A percentile compares a stretch with the other conserved stretches of the same genome.
Evolutionary conservation across 2,797 vertebrate species (phyloP).

Genomic region (Siniperca undulata): DNA sequence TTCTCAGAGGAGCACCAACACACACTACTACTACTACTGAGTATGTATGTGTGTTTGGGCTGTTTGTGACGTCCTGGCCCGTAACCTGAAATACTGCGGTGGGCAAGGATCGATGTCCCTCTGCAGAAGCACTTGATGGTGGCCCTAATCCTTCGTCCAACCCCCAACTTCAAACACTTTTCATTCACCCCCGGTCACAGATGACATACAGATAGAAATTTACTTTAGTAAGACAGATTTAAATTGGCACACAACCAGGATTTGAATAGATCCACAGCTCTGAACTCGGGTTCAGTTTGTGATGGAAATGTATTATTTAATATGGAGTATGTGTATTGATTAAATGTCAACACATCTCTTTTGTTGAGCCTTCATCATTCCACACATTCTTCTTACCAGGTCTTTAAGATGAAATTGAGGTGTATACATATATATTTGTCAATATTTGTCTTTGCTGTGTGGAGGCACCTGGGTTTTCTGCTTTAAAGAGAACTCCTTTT

Average conservation of each 20-base stretch:
- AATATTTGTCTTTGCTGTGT: conserved; percentile 40
- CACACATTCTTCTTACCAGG: conserved; percentile 47
- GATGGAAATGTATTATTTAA: conserved; percentile 42
- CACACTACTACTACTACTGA: neutral
- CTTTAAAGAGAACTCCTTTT: conserved; percentile 9
- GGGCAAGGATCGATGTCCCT: conserved; percentile 86
- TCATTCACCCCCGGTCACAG: conserved; percentile 1
- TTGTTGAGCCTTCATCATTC: conserved; percentile 54
- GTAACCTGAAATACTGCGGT: conserved; percentile 84
- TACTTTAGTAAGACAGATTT: conserved; percentile 18
- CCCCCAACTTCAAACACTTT: conserved; percentile 57
- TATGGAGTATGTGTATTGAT: conserved; percentile 24
- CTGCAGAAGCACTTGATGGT: conserved; percentile 68
- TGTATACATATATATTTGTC: conserved; percentile 15
- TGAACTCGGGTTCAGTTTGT: conserved; percentile 16
- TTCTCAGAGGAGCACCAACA: conserved; percentile 80
- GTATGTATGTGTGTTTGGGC: conserved; percentile 69
- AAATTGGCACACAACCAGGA: conserved; percentile 30
- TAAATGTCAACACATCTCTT: conserved; percentile 23
- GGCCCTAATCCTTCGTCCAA: conserved; percentile 74
- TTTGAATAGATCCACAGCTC: conserved; percentile 41
- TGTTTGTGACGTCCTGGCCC: conserved; percentile 89
- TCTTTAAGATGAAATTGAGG: conserved; percentile 13
- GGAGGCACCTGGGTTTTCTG: neutral
- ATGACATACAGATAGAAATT: conserved; percentile 5